phyloP scores from a whole-genome alignment of 2,797 vertebrate genomes.

The Cygnus olor region DNA sequence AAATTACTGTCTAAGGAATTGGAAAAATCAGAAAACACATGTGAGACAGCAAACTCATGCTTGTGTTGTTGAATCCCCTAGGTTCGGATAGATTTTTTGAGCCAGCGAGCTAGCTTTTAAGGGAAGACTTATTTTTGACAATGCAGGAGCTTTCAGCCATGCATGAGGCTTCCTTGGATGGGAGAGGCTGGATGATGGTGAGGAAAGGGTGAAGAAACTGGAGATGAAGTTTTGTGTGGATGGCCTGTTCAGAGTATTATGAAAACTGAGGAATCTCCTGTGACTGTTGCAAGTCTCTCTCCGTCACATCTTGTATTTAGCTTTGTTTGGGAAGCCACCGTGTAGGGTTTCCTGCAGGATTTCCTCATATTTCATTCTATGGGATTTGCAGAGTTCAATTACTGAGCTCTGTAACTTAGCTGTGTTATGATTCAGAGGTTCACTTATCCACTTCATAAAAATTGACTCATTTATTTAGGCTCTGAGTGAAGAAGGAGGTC shows the following conservation, averaged over 20 bases:
- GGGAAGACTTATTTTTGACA: not conserved
- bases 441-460: not conserved
- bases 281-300: not conserved
- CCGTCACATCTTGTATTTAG: not conserved
- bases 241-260: not conserved
- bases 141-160: not conserved
- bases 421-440: not conserved
- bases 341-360: not conserved
- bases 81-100: not conserved
- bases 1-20: not conserved
- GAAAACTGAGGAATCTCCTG: not conserved
- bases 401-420: not conserved
- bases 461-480: not conserved
- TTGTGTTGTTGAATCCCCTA: not conserved
- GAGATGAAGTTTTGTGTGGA: not conserved
- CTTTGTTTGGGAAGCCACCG: constrained; percentile 7
- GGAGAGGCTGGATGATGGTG: not conserved
- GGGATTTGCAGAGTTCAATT: not conserved
- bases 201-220: not conserved
- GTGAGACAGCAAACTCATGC: not conserved
- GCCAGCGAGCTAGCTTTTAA: not conserved
- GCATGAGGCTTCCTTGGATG: not conserved
- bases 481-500: constrained; percentile 39
- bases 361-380: not conserved
- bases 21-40: constrained; percentile 20